Conservation (phyloP, 1,140 invertebrate genomes). For the Papilio helenus region DNA sequence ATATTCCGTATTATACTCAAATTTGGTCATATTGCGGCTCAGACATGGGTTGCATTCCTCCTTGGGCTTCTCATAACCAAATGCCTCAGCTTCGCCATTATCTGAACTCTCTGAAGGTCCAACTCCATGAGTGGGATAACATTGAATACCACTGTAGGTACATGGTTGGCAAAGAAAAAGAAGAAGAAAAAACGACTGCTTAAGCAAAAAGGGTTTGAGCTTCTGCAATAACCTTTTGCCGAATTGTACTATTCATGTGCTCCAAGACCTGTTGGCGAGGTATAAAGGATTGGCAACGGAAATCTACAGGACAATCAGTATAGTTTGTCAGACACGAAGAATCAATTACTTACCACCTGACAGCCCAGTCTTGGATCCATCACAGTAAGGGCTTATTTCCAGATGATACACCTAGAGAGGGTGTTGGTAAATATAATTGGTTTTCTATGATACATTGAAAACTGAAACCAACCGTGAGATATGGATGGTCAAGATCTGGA, state of each 20-base stretch:
- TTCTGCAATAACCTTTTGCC: slow-evolving; percentile 4
- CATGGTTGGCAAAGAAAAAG: slow-evolving; percentile 4
- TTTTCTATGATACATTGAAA: slow-evolving; percentile 5
- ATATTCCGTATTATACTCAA: slow-evolving; percentile 5
- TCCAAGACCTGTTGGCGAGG: slow-evolving; percentile 2
- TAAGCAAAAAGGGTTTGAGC: slow-evolving; percentile 4
- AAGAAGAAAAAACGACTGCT: slow-evolving; percentile 4
- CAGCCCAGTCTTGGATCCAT: too few relatives aligned
- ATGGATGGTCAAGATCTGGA: slow-evolving; percentile 3
- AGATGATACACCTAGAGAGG: slow-evolving; percentile 3
- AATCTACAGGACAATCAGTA: too few relatives aligned
- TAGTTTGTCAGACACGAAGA: too few relatives aligned
- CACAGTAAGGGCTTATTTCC: too few relatives aligned
- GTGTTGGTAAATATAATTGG: slow-evolving; percentile 4
- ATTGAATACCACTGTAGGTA: slow-evolving; percentile 4
- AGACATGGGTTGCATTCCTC: slow-evolving; percentile 3
- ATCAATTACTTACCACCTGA: too few relatives aligned
- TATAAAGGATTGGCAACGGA: too few relatives aligned
- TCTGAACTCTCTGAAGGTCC: slow-evolving; percentile 3
- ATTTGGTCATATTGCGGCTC: slow-evolving; percentile 3
- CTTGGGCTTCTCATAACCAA: slow-evolving; percentile 3
- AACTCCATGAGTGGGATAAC: slow-evolving; percentile 3
- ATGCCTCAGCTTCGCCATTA: slow-evolving; percentile 3
- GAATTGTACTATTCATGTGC: slow-evolving; percentile 4
- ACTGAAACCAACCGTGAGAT: slow-evolving; percentile 3